Percentiles rank a stretch among this genome's conserved stretches.
Evolutionary conservation across 2,113 vertebrate genomes (phyloP).

Genomic region (Oreotragus oreotragus): DNA sequence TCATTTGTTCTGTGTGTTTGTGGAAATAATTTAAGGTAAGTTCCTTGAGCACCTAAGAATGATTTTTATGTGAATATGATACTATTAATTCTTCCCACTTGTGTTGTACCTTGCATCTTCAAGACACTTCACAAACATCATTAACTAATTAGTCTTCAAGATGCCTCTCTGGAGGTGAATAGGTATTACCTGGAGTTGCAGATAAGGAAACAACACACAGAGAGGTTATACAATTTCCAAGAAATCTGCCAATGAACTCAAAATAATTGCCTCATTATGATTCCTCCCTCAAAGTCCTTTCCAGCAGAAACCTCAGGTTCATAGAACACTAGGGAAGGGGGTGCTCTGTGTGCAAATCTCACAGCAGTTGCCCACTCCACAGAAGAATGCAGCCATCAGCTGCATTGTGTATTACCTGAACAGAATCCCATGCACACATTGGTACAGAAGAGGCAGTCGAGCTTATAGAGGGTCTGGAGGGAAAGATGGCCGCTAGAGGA

Average conservation of each 20-base stretch:
- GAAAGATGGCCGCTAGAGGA: not conserved
- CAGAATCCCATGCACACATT: not conserved
- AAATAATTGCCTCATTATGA: not conserved
- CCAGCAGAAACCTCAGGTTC: not conserved
- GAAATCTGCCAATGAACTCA: not conserved
- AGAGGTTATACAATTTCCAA: not conserved
- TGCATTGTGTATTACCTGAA: not conserved
- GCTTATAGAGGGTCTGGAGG: not conserved
- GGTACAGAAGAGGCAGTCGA: not conserved
- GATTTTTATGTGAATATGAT: not conserved
- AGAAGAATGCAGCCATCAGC: not conserved
- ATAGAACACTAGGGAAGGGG: not conserved
- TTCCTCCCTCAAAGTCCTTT: not conserved
- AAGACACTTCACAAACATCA: slow-evolving; percentile 44
- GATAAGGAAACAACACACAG: slow-evolving; percentile 1
- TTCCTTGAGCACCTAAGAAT: not conserved
- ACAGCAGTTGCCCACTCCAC: not conserved
- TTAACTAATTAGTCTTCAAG: slow-evolving; percentile 67
- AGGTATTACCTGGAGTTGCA: not conserved
- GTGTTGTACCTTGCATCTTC: slow-evolving; percentile 20
- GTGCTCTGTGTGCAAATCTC: not conserved
- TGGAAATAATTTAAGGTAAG: not conserved
- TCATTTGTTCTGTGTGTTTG: not conserved
- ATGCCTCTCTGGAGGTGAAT: slow-evolving; percentile 38
- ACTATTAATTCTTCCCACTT: slow-evolving; percentile 39